Conservation (phyloP, 2,113 vertebrate species). For the Vimba vimba region DNA sequence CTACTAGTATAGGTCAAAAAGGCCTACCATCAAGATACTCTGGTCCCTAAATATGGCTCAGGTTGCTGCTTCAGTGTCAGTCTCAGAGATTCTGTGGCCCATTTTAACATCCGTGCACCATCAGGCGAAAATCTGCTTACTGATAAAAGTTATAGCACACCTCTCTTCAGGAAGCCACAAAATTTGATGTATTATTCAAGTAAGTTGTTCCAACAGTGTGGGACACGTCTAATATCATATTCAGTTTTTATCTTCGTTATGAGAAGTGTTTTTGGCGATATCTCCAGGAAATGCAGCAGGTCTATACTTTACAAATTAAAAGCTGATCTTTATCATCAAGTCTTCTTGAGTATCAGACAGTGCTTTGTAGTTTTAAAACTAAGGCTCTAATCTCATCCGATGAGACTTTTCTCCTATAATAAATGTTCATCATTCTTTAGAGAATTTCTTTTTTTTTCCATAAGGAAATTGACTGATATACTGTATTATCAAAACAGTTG, state of each 20-base stretch:
- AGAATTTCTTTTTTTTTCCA: neutral
- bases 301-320: neutral
- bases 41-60: neutral
- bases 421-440: conserved; percentile 5
- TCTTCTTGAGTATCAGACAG: neutral
- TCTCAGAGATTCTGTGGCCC: neutral
- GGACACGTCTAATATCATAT: neutral
- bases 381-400: neutral
- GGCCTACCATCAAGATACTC: no score
- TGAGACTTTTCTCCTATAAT: neutral
- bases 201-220: neutral
- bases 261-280: neutral
- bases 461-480: neutral
- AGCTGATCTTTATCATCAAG: conserved; percentile 22
- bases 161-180: neutral
- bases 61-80: neutral
- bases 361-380: conserved; percentile 5
- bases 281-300: neutral
- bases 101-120: neutral
- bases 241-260: neutral
- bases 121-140: neutral
- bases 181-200: neutral
- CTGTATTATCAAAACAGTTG: neutral
- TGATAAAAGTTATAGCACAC: neutral
- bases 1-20: no score